These are phyloP conservation scores for Meiosimyza platycephala DNA, from an alignment of 2,888 invertebrate species.

Conservation along the genomic window DNA sequence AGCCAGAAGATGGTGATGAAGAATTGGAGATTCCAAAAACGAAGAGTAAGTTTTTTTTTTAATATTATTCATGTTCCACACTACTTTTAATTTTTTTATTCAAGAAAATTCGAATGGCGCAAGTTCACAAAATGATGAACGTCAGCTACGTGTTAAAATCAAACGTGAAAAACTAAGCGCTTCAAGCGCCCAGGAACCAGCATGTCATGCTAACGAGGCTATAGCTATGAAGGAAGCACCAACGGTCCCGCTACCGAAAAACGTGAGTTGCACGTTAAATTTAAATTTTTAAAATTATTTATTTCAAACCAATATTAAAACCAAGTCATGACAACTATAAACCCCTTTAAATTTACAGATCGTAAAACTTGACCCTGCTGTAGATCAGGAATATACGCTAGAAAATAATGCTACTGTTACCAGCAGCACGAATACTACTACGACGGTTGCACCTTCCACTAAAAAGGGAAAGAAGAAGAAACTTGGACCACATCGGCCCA, in stretches of 20 bases:
- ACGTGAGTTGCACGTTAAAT: neutral
- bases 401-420: slow-evolving; percentile 14
- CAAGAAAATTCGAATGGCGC: neutral
- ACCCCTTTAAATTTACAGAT: neutral
- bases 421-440: slow-evolving; percentile 23
- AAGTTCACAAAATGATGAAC: slow-evolving; percentile 26
- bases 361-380: neutral
- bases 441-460: slow-evolving; percentile 27
- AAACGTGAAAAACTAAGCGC: slow-evolving; percentile 57
- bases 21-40: neutral
- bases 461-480: slow-evolving; percentile 59
- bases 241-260: slow-evolving; percentile 38
- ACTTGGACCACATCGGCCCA: slow-evolving; percentile 51
- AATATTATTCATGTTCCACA: too few relatives aligned
- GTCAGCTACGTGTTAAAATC: slow-evolving; percentile 50
- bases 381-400: neutral
- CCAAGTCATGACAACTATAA: neutral
- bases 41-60: slow-evolving; percentile 21
- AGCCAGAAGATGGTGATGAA: slow-evolving; percentile 43
- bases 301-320: neutral
- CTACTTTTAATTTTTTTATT: neutral
- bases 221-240: slow-evolving; percentile 14
- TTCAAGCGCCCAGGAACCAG: slow-evolving; percentile 21
- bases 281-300: neutral
- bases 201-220: neutral